Evolutionary conservation across 2,888 invertebrate species (phyloP).

Genomic region (Drosophila dives): DNA sequence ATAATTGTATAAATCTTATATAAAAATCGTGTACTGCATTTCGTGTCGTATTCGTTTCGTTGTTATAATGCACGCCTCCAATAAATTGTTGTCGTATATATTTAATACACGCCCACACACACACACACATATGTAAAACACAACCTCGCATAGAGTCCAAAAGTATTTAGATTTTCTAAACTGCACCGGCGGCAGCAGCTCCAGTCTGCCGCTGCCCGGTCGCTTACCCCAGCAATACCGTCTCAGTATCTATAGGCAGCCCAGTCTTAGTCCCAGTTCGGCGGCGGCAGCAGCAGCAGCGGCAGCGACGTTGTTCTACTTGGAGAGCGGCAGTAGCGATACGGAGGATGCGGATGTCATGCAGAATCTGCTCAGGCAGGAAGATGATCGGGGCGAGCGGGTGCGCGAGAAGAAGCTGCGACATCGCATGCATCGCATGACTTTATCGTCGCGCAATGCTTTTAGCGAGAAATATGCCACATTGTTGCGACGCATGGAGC

Average conservation of each 20-base stretch:
- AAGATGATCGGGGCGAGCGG: conserved; percentile 87
- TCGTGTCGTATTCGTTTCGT: conserved; percentile 56
- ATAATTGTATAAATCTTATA: conserved; percentile 43
- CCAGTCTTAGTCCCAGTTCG: conserved; percentile 43
- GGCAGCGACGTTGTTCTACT: conserved; percentile 68
- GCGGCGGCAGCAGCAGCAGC: conserved; percentile 60
- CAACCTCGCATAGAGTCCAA: conserved; percentile 68
- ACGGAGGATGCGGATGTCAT: conserved; percentile 84
- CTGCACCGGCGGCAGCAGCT: conserved; percentile 82
- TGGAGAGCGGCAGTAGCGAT: conserved; percentile 67
- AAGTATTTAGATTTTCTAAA: conserved; percentile 88
- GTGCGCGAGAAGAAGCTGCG: conserved; percentile 85
- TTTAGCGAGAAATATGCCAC: conserved; percentile 88
- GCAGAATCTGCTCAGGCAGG: conserved; percentile 86
- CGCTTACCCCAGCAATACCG: conserved; percentile 62
- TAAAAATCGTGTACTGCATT: conserved; percentile 28
- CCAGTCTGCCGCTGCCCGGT: conserved; percentile 54
- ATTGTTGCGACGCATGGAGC: conserved; percentile 85
- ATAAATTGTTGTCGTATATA: conserved; percentile 35
- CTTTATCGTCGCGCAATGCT: conserved; percentile 87
- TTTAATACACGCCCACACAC: conserved; percentile 41
- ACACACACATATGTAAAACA: conserved; percentile 32
- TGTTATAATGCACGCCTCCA: conserved; percentile 62
- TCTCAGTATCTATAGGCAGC: conserved; percentile 63
- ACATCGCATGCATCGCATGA: conserved; percentile 88